These are phyloP conservation scores for Reticulitermes speratus DNA, from an alignment of 1,140 invertebrate genomes.

Conservation along the genomic window DNA sequence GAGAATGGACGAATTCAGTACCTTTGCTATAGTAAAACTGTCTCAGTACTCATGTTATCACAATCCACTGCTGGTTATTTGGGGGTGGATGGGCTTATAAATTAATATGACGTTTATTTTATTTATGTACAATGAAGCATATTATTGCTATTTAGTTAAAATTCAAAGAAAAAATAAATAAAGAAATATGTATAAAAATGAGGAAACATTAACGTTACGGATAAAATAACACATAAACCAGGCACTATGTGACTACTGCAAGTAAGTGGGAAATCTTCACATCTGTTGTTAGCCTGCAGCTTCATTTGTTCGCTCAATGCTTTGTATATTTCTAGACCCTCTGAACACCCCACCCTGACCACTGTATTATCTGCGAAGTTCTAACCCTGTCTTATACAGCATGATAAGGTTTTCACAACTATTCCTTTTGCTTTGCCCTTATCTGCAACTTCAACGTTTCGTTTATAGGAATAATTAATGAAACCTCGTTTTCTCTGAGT, in stretches of 20 bases:
- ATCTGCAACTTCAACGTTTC: neutral
- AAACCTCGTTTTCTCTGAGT: neutral
- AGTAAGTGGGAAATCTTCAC: neutral
- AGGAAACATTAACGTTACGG: neutral
- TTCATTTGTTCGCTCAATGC: neutral
- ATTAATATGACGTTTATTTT: neutral
- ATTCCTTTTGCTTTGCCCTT: neutral
- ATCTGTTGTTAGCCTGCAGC: neutral
- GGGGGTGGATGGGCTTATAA: neutral
- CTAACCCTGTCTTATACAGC: neutral
- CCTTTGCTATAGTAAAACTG: neutral
- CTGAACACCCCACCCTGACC: constrained; percentile 6
- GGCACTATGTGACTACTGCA: neutral
- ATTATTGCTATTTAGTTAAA: neutral
- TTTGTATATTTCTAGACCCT: neutral
- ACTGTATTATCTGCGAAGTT: neutral
- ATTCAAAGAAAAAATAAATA: neutral
- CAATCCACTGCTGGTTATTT: neutral
- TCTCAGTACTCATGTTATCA: neutral
- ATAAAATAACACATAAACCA: neutral
- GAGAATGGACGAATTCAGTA: neutral
- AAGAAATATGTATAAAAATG: neutral
- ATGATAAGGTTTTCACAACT: neutral
- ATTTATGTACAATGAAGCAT: neutral
- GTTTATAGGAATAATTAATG: neutral